Evolutionary conservation across 2,888 invertebrate species (phyloP).

Genomic region (Eurytoma californica): DNA sequence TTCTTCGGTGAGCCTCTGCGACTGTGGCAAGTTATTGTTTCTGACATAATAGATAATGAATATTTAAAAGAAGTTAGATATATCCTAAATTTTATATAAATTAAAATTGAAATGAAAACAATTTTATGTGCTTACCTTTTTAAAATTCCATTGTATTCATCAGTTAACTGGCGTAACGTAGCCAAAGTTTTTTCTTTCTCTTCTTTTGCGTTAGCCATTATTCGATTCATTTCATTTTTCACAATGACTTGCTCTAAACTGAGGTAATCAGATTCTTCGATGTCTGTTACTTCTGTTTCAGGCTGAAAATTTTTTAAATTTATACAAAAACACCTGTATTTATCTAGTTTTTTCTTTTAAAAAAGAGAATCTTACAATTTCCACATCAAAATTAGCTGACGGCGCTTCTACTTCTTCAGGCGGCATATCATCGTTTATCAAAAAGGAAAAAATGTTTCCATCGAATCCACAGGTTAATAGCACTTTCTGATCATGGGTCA

Average conservation of each 20-base stretch:
- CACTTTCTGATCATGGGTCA: constrained; percentile 79
- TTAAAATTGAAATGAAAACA: not conserved
- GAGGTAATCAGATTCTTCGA: constrained; percentile 71
- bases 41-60: constrained; percentile 59
- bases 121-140: constrained; percentile 72
- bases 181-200: constrained; percentile 80
- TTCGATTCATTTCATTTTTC: constrained; percentile 81
- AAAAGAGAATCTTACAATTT: constrained; percentile 26
- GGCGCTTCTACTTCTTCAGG: constrained; percentile 44
- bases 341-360: not conserved
- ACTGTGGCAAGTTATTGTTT: constrained; percentile 79
- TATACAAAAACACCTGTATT: not conserved
- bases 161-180: constrained; percentile 77
- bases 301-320: constrained; percentile 12
- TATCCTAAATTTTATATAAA: not conserved
- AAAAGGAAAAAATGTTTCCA: constrained; percentile 86
- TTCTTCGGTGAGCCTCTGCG: constrained; percentile 78
- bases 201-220: constrained; percentile 79
- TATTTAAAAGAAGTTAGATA: too few species aligned
- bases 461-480: constrained; percentile 83
- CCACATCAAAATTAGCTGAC: constrained; percentile 21
- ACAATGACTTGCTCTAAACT: constrained; percentile 83
- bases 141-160: constrained; percentile 79
- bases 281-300: constrained; percentile 68
- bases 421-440: constrained; percentile 62